Base-by-base conservation (phyloP, 2,113 vertebrate species). In the Sorex fumeus region DNA sequence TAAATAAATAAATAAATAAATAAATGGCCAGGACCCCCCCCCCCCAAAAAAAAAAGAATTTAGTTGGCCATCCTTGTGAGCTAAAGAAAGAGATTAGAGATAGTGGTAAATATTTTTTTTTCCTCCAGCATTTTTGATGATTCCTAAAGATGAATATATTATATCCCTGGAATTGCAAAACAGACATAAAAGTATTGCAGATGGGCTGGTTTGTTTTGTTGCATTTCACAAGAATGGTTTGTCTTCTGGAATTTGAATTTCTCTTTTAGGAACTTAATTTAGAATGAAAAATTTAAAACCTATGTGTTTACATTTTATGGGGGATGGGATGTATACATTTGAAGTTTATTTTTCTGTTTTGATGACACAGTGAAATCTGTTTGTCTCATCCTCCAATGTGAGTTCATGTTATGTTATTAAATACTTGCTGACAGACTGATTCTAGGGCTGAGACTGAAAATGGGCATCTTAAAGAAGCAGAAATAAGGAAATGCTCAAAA, bases 401-500 rank as follows among this genome's bases (percentile, higher is more conserved):
- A 92, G 21, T 47, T n/a, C 66, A n/a, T 66, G 21, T 81, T 64
- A 36, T 34, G 13, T 40, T 36, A 28, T 75, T 95, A 85, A 84
- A 66, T 85, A 34, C 27, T 87, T 81, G 25, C 67, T 90, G 64
- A 57, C 30, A 77, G 62, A 75, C 30, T 74, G 32, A 90, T 87
- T 84, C 28, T 72, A 67, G 36, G 18, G 3, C 12, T 83, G 32
- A 4, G 32, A 15, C 15, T 75, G 34, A 23, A 88, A 88, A 57
- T 88, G 40, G 50, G 0, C 25, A 45, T 66, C 6, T 67, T 60
- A 15, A 45, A 81, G 64, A 78, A 76, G 67, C 34, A 94, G 43
- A 93, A 94, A 71, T 69, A 75, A 88, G 40, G 75, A 67, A 79
- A 83, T 91, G 23, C 3, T 86, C 18, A 67, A 36, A 92, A 94